Base-by-base conservation (phyloP, 2,113 vertebrate genomes). In the Tautogolabrus adspersus region DNA sequence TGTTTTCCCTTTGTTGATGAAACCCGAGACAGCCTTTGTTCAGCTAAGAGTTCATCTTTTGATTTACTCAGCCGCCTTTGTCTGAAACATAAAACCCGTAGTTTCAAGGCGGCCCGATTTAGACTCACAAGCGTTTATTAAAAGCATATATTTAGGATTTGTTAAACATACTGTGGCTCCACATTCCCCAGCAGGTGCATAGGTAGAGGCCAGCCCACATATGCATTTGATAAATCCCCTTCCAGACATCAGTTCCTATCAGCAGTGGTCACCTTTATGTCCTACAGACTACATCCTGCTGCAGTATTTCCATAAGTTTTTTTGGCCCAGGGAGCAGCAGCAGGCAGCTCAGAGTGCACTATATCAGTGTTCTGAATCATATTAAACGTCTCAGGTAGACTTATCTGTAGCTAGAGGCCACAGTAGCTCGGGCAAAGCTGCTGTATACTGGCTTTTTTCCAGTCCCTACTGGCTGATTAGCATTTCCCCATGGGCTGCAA, bases 351-450 rank as follows among this genome's bases (percentile, higher is more conserved):
- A 9, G 58, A 74, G 66, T 49, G 46, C 63, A 19, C 30, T 62
- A 46, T 87, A 83, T 88, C 86, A 81, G 77, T 72, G 63, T 75
- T 77, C 67, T 34, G 59, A 68, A 87, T 87, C 87, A 85, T 75
- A 90, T 88, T 85, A 75, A 77, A 82, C 21, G 42, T 81, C 68
- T 79, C 68, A 85, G 47, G 66, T 64, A 49, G 52, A 76, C 77
- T 71, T 83, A 81, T 89, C 83, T 76, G 72, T 66, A 5, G 63
- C 82, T 67, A 44, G 79, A 57, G 79, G 82, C 74, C 61, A 83
- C 60, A 37, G 61, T 37, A 37, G 81, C 68, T 61, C 68, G 10
- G 61, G 67, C 47, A 68, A 52, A 83, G 74, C 51, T 16, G 26
- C 54, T 75, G 68, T 79, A 60, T 42, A 46, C 65, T 59, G 67